These are phyloP conservation scores for Ctenoplectra terminalis DNA, from an alignment of 1,140 invertebrate genomes.

Conservation along the genomic window DNA sequence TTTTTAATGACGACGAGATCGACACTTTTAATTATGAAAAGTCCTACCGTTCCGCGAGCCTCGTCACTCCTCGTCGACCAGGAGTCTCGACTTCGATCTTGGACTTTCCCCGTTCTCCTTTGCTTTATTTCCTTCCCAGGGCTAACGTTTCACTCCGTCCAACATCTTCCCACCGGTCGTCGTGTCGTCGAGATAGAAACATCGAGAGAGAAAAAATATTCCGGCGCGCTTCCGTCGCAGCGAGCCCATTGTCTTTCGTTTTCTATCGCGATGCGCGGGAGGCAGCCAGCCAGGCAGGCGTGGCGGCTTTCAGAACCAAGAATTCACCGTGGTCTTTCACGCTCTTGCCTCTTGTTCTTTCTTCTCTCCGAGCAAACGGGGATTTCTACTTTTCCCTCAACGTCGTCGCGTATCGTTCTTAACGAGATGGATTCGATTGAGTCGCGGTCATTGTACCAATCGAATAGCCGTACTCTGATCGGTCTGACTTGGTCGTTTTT, in stretches of 20 bases:
- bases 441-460: slow-evolving; percentile 22
- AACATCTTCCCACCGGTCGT: neutral
- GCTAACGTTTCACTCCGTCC: neutral
- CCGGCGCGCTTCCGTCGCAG: slow-evolving; percentile 55
- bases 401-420: slow-evolving; percentile 30
- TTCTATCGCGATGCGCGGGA: slow-evolving; percentile 54
- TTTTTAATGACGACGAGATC: slow-evolving; percentile 67
- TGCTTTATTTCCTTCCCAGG: neutral
- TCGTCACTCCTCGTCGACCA: neutral
- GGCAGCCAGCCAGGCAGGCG: slow-evolving; percentile 33
- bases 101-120: slow-evolving; percentile 20
- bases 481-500: neutral
- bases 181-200: slow-evolving; percentile 51
- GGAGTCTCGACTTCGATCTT: slow-evolving; percentile 38
- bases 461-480: slow-evolving; percentile 19
- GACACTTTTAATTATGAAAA: slow-evolving; percentile 67
- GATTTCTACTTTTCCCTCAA: slow-evolving; percentile 21
- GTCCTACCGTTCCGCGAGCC: slow-evolving; percentile 4
- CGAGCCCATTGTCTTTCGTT: slow-evolving; percentile 64
- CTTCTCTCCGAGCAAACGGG: slow-evolving; percentile 29
- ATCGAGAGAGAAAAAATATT: slow-evolving; percentile 59
- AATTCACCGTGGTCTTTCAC: slow-evolving; percentile 44
- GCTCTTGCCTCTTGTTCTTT: slow-evolving; percentile 49
- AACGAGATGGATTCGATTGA: slow-evolving; percentile 53
- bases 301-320: slow-evolving; percentile 58